Evolutionary conservation across 2,113 vertebrate genomes (phyloP).

Genomic region (Galemys pyrenaicus): DNA sequence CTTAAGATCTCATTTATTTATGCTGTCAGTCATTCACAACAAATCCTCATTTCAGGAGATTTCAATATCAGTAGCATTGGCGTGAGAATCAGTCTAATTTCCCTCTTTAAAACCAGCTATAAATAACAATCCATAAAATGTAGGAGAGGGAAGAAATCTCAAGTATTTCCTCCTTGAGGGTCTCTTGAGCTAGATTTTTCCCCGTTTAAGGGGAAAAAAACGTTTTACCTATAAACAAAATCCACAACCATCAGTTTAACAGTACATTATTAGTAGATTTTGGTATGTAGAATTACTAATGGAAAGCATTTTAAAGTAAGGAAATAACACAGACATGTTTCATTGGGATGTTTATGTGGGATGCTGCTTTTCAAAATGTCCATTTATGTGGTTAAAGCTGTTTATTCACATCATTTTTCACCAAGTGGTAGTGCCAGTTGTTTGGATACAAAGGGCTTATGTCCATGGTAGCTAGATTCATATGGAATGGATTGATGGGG

Average conservation of each 20-base stretch:
- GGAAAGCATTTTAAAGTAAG: neutral
- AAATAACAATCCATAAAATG: conserved; percentile 43
- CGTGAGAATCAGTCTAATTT: conserved; percentile 6
- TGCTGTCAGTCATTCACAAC: conserved; percentile 47
- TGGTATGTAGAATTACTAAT: neutral
- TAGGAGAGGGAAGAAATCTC: conserved; percentile 23
- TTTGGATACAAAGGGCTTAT: neutral
- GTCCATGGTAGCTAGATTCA: neutral
- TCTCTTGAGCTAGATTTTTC: conserved; percentile 46
- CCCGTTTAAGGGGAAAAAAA: neutral
- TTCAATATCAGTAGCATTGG: neutral
- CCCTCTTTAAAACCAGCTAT: conserved; percentile 36
- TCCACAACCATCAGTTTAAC: neutral
- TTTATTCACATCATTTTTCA: neutral
- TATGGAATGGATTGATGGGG: neutral
- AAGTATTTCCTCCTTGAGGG: conserved; percentile 21
- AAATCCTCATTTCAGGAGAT: conserved; percentile 48
- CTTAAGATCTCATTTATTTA: conserved; percentile 56
- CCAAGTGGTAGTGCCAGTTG: neutral
- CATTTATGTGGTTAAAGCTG: neutral
- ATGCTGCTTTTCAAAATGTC: neutral
- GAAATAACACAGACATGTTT: neutral
- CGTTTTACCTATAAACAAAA: neutral
- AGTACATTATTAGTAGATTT: neutral
- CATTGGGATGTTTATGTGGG: neutral